These are phyloP conservation scores for Squalus acanthias DNA, from an alignment of 2,797 vertebrate genomes.

Conservation along the genomic window DNA sequence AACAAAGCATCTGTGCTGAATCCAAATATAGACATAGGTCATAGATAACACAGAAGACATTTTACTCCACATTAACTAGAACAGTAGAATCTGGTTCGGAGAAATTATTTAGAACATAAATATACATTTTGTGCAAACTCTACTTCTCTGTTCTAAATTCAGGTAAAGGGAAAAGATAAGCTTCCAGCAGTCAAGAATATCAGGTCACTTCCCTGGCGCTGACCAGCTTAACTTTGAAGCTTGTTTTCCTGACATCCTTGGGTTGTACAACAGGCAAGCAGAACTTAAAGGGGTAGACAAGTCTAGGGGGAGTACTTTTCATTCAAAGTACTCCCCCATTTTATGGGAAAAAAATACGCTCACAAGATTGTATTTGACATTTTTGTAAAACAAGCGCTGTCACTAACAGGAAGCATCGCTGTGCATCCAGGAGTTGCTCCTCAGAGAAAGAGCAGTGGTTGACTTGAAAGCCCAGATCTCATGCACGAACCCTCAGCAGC, in stretches of 20 bases:
- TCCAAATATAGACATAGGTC: background rate
- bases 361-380: background rate
- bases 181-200: background rate
- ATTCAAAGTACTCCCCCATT: background rate
- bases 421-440: background rate
- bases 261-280: background rate
- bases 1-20: background rate
- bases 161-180: background rate
- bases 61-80: background rate
- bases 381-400: background rate
- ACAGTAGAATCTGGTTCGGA: no score
- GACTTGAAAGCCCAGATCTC: background rate
- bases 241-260: background rate
- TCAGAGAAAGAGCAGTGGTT: background rate
- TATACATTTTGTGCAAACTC: background rate
- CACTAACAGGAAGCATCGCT: background rate
- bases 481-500: background rate
- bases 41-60: no score
- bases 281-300: background rate
- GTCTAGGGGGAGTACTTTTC: background rate
- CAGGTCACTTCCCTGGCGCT: no score
- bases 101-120: background rate
- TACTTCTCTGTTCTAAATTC: background rate
- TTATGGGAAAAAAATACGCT: background rate
- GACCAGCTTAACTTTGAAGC: conserved; percentile 12